Base-by-base conservation (phyloP, 2,113 vertebrate species). In the Myotis davidii region DNA sequence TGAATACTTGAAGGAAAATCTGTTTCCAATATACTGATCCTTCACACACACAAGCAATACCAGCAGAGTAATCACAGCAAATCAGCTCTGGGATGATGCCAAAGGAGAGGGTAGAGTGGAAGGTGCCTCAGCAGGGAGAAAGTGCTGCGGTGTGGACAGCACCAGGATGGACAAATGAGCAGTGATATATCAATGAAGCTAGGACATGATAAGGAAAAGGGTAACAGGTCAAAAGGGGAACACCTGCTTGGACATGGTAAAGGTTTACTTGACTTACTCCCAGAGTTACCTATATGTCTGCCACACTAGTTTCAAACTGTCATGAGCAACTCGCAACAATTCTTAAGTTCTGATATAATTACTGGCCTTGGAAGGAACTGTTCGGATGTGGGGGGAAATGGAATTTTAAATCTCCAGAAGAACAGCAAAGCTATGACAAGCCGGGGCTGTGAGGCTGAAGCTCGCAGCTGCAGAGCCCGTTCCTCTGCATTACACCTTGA, bases 401-500 rank as follows among this genome's bases (percentile, higher is more conserved):
- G 25, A 70, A 61, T 61, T 95, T 82, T 74, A 91, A 59, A 74
- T 37, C n/a, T 45, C 61, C 2, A 76, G 21, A 74, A 56, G 7
- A 76, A 34, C 7, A 82, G 67, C 48, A 87, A 39, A 25, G 90
- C 83, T 45, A 2, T 14, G 65, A 88, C 39, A 64, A 52, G 72
- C 70, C 32, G 34, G 45, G 76, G 52, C 21, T 13, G 9, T 2
- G 29, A 72, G 29, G 29, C 81, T 34, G 29, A 67, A n/a, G 37
- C 42, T 82, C 45, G 59, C 50, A n/a, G 23, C n/a, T 21, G 18
- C 45, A 86, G 70, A n/a, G 37, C 27, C 83, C 21, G 70, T 87
- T 90, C 81, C 81, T 88, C 25, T 76, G 29, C 27, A 0, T 45
- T 12, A 56, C 85, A 96, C 95, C 90, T 96, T 97, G 96, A 97